These are phyloP conservation scores for Octomys mimax DNA, from an alignment of 2,797 vertebrate genomes.

Conservation along the genomic window DNA sequence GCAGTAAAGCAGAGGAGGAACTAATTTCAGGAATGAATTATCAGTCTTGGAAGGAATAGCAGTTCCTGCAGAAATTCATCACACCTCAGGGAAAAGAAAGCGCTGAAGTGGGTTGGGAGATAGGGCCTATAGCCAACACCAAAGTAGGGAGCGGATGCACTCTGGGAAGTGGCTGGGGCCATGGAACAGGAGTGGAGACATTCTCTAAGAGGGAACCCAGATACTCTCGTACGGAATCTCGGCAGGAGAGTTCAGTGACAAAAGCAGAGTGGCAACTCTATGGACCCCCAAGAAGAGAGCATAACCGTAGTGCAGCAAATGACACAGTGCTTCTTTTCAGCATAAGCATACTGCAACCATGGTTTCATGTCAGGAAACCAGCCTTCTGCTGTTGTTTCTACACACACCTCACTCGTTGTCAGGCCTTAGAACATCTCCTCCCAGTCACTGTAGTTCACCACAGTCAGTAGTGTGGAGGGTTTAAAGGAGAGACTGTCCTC, in stretches of 20 bases:
- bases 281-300: not conserved
- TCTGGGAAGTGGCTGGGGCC: not conserved
- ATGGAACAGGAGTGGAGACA: not conserved
- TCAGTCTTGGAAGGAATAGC: not conserved
- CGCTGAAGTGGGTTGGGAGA: not conserved
- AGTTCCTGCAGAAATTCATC: not conserved
- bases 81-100: not conserved
- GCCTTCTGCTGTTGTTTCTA: not conserved
- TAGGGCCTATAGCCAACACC: too few species aligned
- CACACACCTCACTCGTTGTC: rapidly evolving
- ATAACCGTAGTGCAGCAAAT: too few species aligned
- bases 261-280: not conserved
- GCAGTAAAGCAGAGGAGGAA: not conserved
- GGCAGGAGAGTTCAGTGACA: not conserved
- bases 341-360: not conserved
- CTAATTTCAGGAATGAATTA: not conserved
- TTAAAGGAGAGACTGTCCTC: not conserved
- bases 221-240: not conserved
- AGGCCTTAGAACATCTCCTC: not conserved
- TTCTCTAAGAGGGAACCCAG: not conserved
- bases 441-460: not conserved
- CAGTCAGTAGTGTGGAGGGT: not conserved
- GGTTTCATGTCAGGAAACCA: not conserved
- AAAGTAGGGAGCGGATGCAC: not conserved
- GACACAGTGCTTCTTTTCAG: not conserved